Percentiles rank a stretch among this genome's conserved stretches.
phyloP scores from a whole-genome alignment of 2,888 invertebrate species.

The Acronicta aceris region DNA sequence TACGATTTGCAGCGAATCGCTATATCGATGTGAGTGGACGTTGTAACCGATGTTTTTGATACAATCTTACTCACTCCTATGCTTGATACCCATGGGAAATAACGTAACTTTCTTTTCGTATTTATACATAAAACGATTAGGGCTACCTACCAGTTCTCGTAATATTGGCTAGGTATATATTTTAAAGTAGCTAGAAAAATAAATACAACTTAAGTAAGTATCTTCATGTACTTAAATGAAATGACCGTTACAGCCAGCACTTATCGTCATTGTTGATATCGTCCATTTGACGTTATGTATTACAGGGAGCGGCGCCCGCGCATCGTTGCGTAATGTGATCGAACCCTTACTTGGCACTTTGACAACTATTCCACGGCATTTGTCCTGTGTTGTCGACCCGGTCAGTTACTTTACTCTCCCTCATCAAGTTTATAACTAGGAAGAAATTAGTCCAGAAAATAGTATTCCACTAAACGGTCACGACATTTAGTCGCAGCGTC shows the following conservation, averaged over 20 bases:
- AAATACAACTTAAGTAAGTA: neutral
- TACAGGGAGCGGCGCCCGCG: slow-evolving; percentile 40
- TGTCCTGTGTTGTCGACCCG: slow-evolving; percentile 77
- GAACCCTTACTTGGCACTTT: slow-evolving; percentile 75
- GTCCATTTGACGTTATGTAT: slow-evolving; percentile 33
- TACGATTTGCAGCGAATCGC: slow-evolving; percentile 7
- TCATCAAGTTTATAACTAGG: slow-evolving; percentile 54
- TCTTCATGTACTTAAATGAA: neutral
- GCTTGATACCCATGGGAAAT: slow-evolving; percentile 8
- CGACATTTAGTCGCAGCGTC: slow-evolving; percentile 16
- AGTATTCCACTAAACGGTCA: slow-evolving; percentile 28
- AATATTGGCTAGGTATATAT: slow-evolving; percentile 25
- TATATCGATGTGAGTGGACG: neutral
- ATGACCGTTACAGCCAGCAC: slow-evolving; percentile 16
- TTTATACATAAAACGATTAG: slow-evolving; percentile 6
- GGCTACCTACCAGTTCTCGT: slow-evolving; percentile 1
- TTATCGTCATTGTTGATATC: slow-evolving; percentile 30
- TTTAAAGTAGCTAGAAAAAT: slow-evolving; percentile 10
- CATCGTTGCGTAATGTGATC: slow-evolving; percentile 47
- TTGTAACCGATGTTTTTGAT: neutral
- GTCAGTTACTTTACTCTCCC: slow-evolving; percentile 69
- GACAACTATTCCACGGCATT: slow-evolving; percentile 82
- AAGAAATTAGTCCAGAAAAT: slow-evolving; percentile 46
- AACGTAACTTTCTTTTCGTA: slow-evolving; percentile 2
- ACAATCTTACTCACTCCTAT: neutral